Percentiles rank a stretch among this genome's conserved stretches.
Evolutionary conservation across 2,113 vertebrate genomes (phyloP).

Genomic region (Forbesichthys papilliferus): DNA sequence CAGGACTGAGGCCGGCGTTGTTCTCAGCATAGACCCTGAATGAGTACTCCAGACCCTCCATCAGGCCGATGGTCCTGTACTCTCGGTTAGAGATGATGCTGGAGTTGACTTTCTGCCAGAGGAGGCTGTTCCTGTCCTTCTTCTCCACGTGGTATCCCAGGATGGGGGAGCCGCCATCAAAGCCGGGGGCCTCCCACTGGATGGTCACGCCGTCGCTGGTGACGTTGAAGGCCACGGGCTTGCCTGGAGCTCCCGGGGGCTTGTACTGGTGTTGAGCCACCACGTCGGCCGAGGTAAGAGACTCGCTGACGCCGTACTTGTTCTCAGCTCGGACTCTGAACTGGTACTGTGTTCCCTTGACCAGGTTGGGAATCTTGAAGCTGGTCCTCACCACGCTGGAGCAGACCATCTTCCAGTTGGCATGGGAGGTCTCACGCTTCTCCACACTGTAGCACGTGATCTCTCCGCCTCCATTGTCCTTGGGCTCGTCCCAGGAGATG

Average conservation of each 20-base stretch:
- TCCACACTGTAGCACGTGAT: conserved; percentile 96
- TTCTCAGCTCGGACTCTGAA: conserved; percentile 97
- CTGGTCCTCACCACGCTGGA: conserved; percentile 90
- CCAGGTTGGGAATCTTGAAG: conserved; percentile 93
- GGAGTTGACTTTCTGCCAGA: conserved; percentile 95
- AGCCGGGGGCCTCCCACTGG: conserved; percentile 92
- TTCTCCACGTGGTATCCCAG: conserved; percentile 95
- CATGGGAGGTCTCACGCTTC: conserved; percentile 94
- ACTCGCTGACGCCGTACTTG: conserved; percentile 89
- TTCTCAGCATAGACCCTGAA: conserved; percentile 96
- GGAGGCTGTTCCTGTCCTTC: conserved; percentile 98
- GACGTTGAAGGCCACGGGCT: conserved; percentile 90
- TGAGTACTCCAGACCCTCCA: conserved; percentile 97
- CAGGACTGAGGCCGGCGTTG: conserved; percentile 86
- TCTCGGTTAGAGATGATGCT: conserved; percentile 89
- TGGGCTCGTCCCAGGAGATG: conserved; percentile 91
- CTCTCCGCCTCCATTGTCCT: conserved; percentile 93
- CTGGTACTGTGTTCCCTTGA: conserved; percentile 91
- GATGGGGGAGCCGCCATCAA: conserved; percentile 93
- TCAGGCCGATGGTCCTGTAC: conserved; percentile 89
- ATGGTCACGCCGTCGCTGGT: conserved; percentile 96
- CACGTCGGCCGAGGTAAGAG: conserved; percentile 84
- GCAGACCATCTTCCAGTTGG: conserved; percentile 97
- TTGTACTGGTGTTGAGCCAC: conserved; percentile 95
- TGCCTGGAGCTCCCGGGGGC: conserved; percentile 91